A percentile compares a stretch with the other conserved stretches of the same genome.
Conservation (phyloP, 2,888 invertebrate species). For the Andricus curvator region DNA sequence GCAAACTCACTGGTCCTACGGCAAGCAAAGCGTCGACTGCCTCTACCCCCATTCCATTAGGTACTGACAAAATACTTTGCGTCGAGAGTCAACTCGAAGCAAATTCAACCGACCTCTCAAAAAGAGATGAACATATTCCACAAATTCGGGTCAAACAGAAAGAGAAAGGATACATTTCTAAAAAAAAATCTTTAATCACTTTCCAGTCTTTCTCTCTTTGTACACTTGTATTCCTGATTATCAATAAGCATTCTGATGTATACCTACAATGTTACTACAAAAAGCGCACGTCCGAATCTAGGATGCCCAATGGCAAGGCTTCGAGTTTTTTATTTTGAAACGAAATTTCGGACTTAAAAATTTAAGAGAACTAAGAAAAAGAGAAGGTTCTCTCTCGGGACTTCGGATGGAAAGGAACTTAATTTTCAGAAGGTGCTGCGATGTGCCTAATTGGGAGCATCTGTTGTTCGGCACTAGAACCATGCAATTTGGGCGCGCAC, state of each 20-base stretch:
- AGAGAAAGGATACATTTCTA: conserved; percentile 48
- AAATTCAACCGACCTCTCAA: conserved; percentile 40
- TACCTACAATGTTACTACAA: conserved; percentile 52
- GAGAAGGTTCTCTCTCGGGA: no score
- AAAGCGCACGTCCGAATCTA: conserved; percentile 71
- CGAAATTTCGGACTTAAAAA: neutral
- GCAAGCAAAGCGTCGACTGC: conserved; percentile 78
- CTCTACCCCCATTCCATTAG: conserved; percentile 78
- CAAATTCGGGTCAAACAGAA: conserved; percentile 30
- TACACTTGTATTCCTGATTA: conserved; percentile 55
- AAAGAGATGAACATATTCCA: conserved; percentile 46
- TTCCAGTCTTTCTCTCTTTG: conserved; percentile 59
- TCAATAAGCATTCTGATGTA: conserved; percentile 48
- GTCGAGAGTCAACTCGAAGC: conserved; percentile 39
- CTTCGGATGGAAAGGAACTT: no score
- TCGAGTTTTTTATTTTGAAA: conserved; percentile 31
- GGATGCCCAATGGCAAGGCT: conserved; percentile 70
- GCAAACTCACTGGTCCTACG: conserved; percentile 78
- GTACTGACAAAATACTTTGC: conserved; percentile 68
- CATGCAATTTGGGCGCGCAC: no score
- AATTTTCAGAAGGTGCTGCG: no score
- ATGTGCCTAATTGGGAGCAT: no score
- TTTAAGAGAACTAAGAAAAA: neutral
- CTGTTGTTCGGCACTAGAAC: no score
- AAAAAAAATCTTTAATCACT: conserved; percentile 12